Evolutionary conservation across 1,140 invertebrate species (phyloP).

Genomic region (Alviniconcha marisindica): DNA sequence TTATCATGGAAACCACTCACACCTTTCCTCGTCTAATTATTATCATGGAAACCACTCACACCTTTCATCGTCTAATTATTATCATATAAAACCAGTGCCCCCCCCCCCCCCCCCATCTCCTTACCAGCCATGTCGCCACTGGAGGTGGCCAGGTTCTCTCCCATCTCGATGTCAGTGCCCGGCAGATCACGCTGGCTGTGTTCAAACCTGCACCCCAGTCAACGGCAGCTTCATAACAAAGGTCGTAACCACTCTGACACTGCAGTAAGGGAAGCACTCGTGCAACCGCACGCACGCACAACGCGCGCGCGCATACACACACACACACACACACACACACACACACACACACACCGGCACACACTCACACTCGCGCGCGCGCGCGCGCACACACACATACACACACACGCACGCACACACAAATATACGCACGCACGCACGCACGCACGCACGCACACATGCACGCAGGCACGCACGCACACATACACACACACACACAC

Average conservation of each 20-base stretch:
- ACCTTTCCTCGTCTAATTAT: too few relatives aligned
- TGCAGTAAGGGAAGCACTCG: not conserved
- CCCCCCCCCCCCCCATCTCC: too few relatives aligned
- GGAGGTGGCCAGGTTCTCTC: conserved; percentile 75
- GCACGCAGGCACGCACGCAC: too few relatives aligned
- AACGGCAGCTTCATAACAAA: conserved; percentile 57
- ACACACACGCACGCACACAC: too few relatives aligned
- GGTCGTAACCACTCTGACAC: conserved; percentile 81
- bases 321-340: conserved; percentile 15
- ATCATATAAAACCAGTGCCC: too few relatives aligned
- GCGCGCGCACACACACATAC: not conserved
- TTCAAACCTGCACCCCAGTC: conserved; percentile 82
- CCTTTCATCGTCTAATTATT: too few relatives aligned
- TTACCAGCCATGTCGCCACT: too few relatives aligned
- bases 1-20: too few relatives aligned
- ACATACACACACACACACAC: too few relatives aligned
- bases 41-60: too few relatives aligned
- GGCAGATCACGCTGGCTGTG: conserved; percentile 82
- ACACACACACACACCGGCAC: conserved; percentile 11
- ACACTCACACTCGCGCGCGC: not conserved
- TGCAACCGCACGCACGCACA: not conserved
- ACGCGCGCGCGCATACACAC: not conserved
- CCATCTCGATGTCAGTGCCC: conserved; percentile 62
- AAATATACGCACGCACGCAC: too few relatives aligned
- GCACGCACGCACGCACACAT: too few relatives aligned